A percentile compares a stretch with the other conserved stretches of the same genome.
phyloP scores from a whole-genome alignment of 2,797 vertebrate genomes.

The Cyclura pinguis region DNA sequence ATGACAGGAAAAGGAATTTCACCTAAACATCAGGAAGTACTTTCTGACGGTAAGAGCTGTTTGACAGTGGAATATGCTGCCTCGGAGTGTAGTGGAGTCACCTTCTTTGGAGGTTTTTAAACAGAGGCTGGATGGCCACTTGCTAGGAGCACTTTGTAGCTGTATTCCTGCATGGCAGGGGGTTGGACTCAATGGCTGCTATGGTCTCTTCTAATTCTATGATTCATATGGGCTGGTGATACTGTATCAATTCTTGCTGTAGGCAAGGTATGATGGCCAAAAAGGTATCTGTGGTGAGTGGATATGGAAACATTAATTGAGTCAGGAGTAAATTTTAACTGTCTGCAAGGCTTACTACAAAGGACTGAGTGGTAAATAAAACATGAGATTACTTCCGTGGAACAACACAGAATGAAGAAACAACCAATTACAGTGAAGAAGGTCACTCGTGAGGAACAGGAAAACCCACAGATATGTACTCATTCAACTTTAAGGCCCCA shows the following conservation, averaged over 20 bases:
- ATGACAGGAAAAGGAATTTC: too few species aligned
- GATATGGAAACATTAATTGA: neutral
- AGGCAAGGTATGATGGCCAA: neutral
- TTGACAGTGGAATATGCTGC: too few species aligned
- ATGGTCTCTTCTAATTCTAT: too few species aligned
- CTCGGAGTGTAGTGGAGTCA: too few species aligned
- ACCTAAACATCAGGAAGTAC: too few species aligned
- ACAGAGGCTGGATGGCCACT: too few species aligned
- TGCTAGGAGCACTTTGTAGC: too few species aligned
- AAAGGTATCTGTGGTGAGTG: neutral
- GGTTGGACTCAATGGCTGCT: too few species aligned
- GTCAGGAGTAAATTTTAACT: neutral
- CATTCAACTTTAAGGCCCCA: neutral
- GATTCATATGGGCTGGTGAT: neutral
- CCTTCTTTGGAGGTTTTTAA: too few species aligned
- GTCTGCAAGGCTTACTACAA: neutral
- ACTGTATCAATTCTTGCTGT: neutral
- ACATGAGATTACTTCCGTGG: neutral
- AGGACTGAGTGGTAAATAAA: neutral
- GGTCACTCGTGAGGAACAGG: neutral
- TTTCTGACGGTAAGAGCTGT: too few species aligned
- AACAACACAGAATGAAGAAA: neutral
- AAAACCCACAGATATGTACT: neutral
- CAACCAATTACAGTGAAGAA: neutral
- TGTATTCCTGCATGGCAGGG: too few species aligned